A percentile compares a stretch with the other conserved stretches of the same genome.
phyloP scores from a whole-genome alignment of 2,888 invertebrate genomes.

The Zeuzera pyrina region DNA sequence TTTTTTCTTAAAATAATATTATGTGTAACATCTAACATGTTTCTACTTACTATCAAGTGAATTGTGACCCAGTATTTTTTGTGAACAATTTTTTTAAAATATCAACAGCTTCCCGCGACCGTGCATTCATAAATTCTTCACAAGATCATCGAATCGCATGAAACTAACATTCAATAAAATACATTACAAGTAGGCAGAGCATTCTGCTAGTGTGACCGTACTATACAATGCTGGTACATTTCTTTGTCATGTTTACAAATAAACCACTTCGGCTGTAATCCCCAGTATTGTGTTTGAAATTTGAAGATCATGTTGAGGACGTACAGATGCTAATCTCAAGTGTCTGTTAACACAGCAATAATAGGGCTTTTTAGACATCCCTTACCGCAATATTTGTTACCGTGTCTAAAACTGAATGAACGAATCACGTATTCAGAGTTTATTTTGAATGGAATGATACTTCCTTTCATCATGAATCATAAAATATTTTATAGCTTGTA shows the following conservation, averaged over 20 bases:
- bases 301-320: slow-evolving; percentile 53
- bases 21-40: not conserved
- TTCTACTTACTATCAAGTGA: not conserved
- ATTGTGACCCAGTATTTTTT: not conserved
- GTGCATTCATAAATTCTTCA: slow-evolving; percentile 37
- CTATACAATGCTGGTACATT: slow-evolving; percentile 37
- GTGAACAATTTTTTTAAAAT: slow-evolving; percentile 22
- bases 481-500: not conserved
- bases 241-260: slow-evolving; percentile 70
- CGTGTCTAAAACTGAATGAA: slow-evolving; percentile 38
- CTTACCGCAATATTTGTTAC: slow-evolving; percentile 48
- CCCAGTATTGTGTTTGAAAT: slow-evolving; percentile 58
- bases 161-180: slow-evolving; percentile 58
- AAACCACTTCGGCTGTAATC: slow-evolving; percentile 67
- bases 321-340: slow-evolving; percentile 73
- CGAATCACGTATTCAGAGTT: slow-evolving; percentile 37
- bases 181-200: slow-evolving; percentile 45
- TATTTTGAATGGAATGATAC: slow-evolving; percentile 45
- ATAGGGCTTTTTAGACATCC: slow-evolving; percentile 55
- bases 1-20: not conserved
- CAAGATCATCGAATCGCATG: slow-evolving; percentile 59
- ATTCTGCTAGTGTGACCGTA: slow-evolving; percentile 48
- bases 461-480: slow-evolving; percentile 34
- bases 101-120: slow-evolving; percentile 24
- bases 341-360: slow-evolving; percentile 68